A percentile compares a stretch with the other conserved stretches of the same genome.
These are phyloP conservation scores for Netelia virgata DNA, from an alignment of 2,888 invertebrate species.

Conservation along the genomic window DNA sequence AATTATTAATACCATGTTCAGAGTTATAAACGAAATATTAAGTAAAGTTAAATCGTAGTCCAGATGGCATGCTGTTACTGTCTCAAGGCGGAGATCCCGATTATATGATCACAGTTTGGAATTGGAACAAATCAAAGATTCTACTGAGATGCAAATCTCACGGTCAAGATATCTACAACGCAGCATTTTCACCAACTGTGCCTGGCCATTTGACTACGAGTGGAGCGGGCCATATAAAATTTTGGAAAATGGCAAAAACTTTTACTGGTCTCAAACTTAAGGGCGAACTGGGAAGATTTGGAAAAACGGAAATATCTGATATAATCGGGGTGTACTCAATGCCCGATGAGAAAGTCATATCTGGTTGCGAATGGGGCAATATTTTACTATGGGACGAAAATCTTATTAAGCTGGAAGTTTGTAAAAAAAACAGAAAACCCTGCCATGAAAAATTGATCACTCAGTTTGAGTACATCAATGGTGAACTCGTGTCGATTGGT, in stretches of 20 bases:
- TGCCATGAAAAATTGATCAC: constrained; percentile 91
- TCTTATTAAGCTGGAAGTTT: constrained; percentile 93
- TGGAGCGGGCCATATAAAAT: constrained; percentile 92
- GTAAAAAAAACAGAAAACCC: constrained; percentile 89
- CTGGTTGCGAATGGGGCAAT: constrained; percentile 96
- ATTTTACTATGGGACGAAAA: constrained; percentile 96
- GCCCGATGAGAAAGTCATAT: constrained; percentile 95
- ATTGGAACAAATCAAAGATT: constrained; percentile 92
- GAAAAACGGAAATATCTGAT: constrained; percentile 96
- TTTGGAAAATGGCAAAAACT: constrained; percentile 97
- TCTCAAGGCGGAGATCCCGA: constrained; percentile 95
- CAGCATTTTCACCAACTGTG: constrained; percentile 93
- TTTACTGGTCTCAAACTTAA: constrained; percentile 96
- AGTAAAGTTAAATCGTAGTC: constrained; percentile 86
- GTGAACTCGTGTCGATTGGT: constrained; percentile 87
- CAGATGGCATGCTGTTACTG: constrained; percentile 92
- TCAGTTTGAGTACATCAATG: constrained; percentile 87
- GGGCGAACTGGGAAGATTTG: constrained; percentile 95
- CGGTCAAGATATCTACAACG: constrained; percentile 92
- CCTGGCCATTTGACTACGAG: constrained; percentile 92
- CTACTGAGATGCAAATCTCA: constrained; percentile 93
- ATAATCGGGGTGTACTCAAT: constrained; percentile 93
- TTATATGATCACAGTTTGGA: constrained; percentile 95
- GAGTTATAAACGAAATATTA: constrained; percentile 11
- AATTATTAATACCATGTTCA: background rate